phyloP scores from a whole-genome alignment of 2,113 vertebrate species.

The Riparia riparia region DNA sequence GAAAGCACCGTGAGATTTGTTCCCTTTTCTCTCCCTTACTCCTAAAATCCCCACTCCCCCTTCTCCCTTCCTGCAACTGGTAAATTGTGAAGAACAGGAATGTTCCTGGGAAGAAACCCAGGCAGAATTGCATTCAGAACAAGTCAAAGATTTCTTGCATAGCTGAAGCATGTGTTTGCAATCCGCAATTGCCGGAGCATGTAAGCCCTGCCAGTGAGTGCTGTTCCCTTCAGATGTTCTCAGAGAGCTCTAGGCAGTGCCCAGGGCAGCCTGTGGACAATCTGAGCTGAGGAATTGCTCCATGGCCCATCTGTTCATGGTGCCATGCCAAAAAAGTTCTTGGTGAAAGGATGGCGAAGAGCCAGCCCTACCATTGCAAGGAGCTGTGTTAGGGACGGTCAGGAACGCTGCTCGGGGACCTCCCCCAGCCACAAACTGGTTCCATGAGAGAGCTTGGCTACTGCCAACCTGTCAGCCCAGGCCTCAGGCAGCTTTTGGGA shows the following conservation, averaged over 20 bases:
- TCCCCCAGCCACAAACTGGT: neutral
- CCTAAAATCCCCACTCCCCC: neutral
- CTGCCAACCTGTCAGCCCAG: neutral
- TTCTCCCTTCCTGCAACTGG: constrained; percentile 56
- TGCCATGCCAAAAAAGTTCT: neutral
- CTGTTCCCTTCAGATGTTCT: constrained; percentile 55
- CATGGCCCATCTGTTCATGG: neutral
- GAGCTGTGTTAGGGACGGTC: neutral
- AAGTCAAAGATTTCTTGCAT: constrained; percentile 70
- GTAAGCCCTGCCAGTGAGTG: constrained; percentile 15
- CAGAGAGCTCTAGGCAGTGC: constrained; percentile 9
- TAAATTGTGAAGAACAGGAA: constrained; percentile 60
- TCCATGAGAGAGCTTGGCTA: neutral
- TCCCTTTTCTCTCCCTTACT: constrained; percentile 32
- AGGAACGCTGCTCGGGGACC: neutral
- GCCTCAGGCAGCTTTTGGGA: neutral
- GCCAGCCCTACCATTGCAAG: neutral
- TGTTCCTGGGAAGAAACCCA: constrained; percentile 72
- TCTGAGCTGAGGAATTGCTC: neutral
- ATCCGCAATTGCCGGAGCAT: neutral
- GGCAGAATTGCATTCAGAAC: constrained; percentile 62
- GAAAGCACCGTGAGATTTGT: neutral
- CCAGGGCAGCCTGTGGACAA: neutral
- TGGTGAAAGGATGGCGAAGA: neutral
- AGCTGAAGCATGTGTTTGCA: constrained; percentile 72